Base-by-base conservation (phyloP, 2,113 vertebrate genomes). In the Periophthalmus modestus region DNA sequence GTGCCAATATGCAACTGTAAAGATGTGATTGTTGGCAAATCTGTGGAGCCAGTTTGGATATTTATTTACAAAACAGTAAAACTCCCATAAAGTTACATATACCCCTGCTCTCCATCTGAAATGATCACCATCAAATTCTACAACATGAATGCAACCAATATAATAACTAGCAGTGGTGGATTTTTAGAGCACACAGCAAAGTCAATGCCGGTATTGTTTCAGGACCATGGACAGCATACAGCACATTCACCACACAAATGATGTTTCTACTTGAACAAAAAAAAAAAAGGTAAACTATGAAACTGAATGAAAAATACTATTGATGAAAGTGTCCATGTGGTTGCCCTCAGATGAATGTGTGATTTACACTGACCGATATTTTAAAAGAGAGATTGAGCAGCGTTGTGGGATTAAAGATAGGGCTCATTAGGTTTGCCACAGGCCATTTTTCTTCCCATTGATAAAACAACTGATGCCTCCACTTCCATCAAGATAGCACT, bases 201-300 rank as follows among this genome's bases (percentile, higher is more conserved):
- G 7, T 68, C 24, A 23, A 69, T 57, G 9, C n/a, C 12, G 67
- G 23, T 58, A 69, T 62, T 48, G 2, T 24, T 92, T 93, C 91
- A 94, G 93, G 10, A 94, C 93, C 93, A 92, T 33, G 93, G 93
- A 93, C 87, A 94, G 92, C 91, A 82, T 4, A 19, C 33, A 39
- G 16, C 18, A 39, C 1, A 9, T 65, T 12, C 34, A 33, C 19
- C 7, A 62, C 59, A 34, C 7, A 65, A 28, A 28, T 24, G 11
- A 28, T 59, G 23, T 16, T 16, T 62, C 9, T 15, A 63, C 21
- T 33, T 28, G n/a, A n/a, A 0, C 72, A 36, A 62, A 4, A 57
- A 11, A 21, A 13, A 58, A 23, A 28, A 59, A 58, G 21, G 61
- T 36, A 66, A 74, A 54, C 65, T 61, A 21, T 67, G 33, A 16